Evolutionary conservation across 2,888 invertebrate species (phyloP).

Genomic region (Nineta flava): DNA sequence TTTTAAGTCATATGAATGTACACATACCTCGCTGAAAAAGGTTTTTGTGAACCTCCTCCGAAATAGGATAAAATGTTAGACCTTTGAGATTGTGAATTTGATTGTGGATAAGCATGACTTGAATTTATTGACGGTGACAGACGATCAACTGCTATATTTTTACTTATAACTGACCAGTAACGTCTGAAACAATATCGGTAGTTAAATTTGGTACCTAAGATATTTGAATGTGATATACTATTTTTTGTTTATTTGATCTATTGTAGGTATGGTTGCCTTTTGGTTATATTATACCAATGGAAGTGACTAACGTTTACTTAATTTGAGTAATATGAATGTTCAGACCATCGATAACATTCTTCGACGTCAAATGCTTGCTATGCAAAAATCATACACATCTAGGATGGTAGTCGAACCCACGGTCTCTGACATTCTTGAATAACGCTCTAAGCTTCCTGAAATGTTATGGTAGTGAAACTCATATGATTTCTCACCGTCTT

Average conservation of each 20-base stretch:
- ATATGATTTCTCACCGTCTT: too few relatives aligned
- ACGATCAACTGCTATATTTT: constrained; percentile 41
- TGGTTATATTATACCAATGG: too few relatives aligned
- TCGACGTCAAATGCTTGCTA: too few relatives aligned
- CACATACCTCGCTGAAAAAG: constrained; percentile 34
- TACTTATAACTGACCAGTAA: constrained; percentile 63
- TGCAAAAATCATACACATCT: too few relatives aligned
- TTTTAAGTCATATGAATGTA: neutral
- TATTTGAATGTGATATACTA: neutral
- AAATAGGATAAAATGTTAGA: constrained; percentile 40
- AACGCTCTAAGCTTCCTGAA: too few relatives aligned
- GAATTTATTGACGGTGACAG: constrained; percentile 24
- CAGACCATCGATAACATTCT: neutral
- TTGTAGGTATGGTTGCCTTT: too few relatives aligned
- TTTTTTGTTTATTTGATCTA: too few relatives aligned
- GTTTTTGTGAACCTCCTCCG: constrained; percentile 51
- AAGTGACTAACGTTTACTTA: too few relatives aligned
- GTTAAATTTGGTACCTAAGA: neutral
- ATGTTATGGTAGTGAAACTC: too few relatives aligned
- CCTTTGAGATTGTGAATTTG: constrained; percentile 21
- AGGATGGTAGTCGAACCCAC: too few relatives aligned
- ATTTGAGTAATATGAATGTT: too few relatives aligned
- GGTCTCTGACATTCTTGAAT: too few relatives aligned
- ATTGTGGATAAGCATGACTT: constrained; percentile 17
- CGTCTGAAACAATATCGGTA: constrained; percentile 29